Percentiles rank a stretch among this genome's conserved stretches.
These are phyloP conservation scores for Thermophis baileyi DNA, from an alignment of 2,113 vertebrate genomes.

Conservation along the genomic window DNA sequence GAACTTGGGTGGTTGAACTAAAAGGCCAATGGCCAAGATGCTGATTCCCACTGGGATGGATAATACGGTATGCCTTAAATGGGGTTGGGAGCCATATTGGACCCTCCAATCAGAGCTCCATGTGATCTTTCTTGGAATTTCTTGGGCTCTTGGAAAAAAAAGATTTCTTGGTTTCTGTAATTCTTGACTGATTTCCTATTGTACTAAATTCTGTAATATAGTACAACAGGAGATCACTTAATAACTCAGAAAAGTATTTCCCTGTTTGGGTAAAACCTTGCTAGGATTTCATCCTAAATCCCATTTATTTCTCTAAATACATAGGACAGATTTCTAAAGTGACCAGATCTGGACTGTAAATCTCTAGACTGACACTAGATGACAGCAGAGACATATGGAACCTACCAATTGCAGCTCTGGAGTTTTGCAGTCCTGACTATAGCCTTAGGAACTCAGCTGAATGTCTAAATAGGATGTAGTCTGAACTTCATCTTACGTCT, in stretches of 20 bases:
- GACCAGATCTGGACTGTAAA: neutral
- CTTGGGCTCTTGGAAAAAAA: neutral
- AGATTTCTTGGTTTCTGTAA: rapidly evolving
- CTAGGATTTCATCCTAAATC: neutral
- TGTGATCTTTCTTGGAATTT: neutral
- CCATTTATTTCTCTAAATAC: neutral
- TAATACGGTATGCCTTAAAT: neutral
- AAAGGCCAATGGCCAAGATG: neutral
- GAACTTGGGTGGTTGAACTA: neutral
- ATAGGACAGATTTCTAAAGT: neutral
- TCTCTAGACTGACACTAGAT: neutral
- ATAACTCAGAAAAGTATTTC: neutral
- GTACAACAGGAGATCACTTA: neutral
- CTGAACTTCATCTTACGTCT: neutral
- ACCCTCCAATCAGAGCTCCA: neutral
- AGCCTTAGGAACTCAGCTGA: neutral
- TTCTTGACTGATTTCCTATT: neutral
- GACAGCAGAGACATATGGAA: neutral
- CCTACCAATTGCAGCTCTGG: neutral
- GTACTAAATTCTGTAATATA: neutral
- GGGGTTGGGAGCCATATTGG: neutral
- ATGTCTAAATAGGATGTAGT: neutral
- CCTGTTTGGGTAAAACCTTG: neutral
- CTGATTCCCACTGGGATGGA: neutral
- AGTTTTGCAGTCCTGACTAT: neutral